A percentile compares a stretch with the other conserved stretches of the same genome.
Evolutionary conservation across 2,888 invertebrate species (phyloP).

Genomic region (Cheilosia impressa): DNA sequence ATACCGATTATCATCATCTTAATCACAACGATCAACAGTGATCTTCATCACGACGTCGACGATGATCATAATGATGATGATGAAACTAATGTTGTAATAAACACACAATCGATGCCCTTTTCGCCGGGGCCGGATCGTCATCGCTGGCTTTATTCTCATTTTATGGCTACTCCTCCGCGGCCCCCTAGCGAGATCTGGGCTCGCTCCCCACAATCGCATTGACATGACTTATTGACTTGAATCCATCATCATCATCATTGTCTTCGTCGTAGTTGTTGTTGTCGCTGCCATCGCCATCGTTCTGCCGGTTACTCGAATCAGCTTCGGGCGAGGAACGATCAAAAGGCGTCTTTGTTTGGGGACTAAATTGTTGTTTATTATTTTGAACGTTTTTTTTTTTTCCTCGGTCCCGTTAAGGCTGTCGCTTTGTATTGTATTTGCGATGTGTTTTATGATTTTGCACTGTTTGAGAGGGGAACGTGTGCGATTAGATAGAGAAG

Average conservation of each 20-base stretch:
- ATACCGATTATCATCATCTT: slow-evolving; percentile 65
- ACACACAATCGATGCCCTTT: slow-evolving; percentile 74
- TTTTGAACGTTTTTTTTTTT: slow-evolving; percentile 47
- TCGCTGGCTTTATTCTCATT: slow-evolving; percentile 40
- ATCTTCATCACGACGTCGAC: slow-evolving; percentile 68
- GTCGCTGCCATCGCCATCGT: slow-evolving; percentile 4
- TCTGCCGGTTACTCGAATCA: slow-evolving; percentile 22
- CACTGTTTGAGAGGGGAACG: slow-evolving; percentile 28
- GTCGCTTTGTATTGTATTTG: slow-evolving; percentile 18
- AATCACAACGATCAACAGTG: slow-evolving; percentile 71
- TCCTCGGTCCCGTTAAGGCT: slow-evolving; percentile 30
- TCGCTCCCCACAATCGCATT: slow-evolving; percentile 64
- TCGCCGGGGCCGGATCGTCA: slow-evolving; percentile 30
- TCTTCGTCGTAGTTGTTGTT: slow-evolving; percentile 24
- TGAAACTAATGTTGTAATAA: slow-evolving; percentile 72
- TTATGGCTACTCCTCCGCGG: slow-evolving; percentile 45
- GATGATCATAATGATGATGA: slow-evolving; percentile 57
- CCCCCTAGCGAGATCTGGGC: slow-evolving; percentile 48
- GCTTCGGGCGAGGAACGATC: slow-evolving; percentile 41
- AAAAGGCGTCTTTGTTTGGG: slow-evolving; percentile 64
- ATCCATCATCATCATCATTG: slow-evolving; percentile 66
- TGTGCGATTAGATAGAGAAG: slow-evolving; percentile 31
- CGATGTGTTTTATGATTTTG: slow-evolving; percentile 56
- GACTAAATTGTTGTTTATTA: slow-evolving; percentile 61
- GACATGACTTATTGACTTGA: slow-evolving; percentile 75